phyloP scores from a whole-genome alignment of 2,888 invertebrate species.

The Drosophila falleni region DNA sequence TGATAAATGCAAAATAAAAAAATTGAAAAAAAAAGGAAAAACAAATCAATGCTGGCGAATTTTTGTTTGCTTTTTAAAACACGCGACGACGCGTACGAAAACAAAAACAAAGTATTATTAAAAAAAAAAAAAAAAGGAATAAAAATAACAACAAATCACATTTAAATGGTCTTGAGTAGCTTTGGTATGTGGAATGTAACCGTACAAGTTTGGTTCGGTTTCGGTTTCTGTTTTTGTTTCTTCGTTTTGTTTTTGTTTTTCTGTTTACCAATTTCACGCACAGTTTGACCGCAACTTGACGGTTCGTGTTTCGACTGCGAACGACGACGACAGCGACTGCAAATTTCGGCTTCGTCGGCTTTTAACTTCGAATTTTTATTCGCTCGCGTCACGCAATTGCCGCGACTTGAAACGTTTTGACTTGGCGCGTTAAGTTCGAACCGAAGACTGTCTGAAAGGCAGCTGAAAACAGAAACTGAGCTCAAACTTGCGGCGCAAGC shows the following conservation, averaged over 20 bases:
- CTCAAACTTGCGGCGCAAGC: constrained; percentile 7
- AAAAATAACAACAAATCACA: constrained; percentile 44
- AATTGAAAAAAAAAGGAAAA: neutral
- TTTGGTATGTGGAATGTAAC: constrained; percentile 44
- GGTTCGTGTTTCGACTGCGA: constrained; percentile 20
- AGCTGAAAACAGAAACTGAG: constrained; percentile 31
- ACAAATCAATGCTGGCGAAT: constrained; percentile 9
- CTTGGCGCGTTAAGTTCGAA: constrained; percentile 63
- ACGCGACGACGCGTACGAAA: constrained; percentile 42
- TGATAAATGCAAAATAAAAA: constrained; percentile 34
- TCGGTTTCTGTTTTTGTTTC: constrained; percentile 29
- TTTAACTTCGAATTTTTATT: constrained; percentile 8
- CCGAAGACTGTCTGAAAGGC: constrained; percentile 66
- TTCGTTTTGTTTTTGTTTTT: constrained; percentile 38
- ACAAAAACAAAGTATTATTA: constrained; percentile 9
- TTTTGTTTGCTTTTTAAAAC: constrained; percentile 32
- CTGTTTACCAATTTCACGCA: constrained; percentile 76
- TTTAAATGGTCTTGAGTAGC: constrained; percentile 43
- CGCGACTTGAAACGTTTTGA: constrained; percentile 35
- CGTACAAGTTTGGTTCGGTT: constrained; percentile 33
- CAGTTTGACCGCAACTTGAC: constrained; percentile 55
- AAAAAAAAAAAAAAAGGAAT: constrained; percentile 13
- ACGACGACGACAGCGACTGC: constrained; percentile 10
- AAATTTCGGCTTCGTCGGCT: constrained; percentile 10
- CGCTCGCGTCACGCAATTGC: constrained; percentile 12